Conservation (phyloP, 1,140 invertebrate species). For the Leguminivora glycinivorella region DNA sequence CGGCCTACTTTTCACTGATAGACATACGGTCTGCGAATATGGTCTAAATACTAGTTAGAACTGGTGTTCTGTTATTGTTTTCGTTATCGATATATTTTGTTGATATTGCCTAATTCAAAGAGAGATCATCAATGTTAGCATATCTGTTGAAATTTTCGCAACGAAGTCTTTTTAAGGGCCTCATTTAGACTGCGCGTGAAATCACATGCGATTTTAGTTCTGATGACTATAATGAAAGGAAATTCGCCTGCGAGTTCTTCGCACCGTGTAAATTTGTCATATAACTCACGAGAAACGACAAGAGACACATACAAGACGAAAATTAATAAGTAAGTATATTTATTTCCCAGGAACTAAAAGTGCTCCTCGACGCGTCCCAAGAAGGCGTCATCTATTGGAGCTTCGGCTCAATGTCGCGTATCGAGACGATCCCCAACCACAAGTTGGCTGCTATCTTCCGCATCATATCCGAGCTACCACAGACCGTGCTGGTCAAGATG, state of each 20-base stretch:
- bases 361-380: constrained; percentile 79
- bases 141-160: too few relatives aligned
- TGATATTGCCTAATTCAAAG: background rate
- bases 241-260: too few relatives aligned
- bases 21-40: constrained; percentile 12
- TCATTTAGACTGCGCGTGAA: too few relatives aligned
- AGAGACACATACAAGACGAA: too few relatives aligned
- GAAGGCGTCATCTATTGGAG: constrained; percentile 85
- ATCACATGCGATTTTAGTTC: too few relatives aligned
- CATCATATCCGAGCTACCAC: constrained; percentile 74
- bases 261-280: too few relatives aligned
- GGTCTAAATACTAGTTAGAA: background rate
- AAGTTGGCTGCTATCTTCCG: constrained; percentile 74
- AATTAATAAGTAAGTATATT: constrained; percentile 5
- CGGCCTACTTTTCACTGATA: constrained; percentile 32
- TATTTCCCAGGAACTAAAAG: constrained; percentile 74
- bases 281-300: too few relatives aligned
- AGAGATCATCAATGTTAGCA: too few relatives aligned
- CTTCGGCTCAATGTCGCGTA: constrained; percentile 83
- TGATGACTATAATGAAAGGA: too few relatives aligned
- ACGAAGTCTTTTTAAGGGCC: too few relatives aligned
- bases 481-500: constrained; percentile 81
- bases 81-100: background rate
- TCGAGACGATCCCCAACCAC: constrained; percentile 74
- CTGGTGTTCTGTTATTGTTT: background rate